These are phyloP conservation scores for Trichosurus vulpecula DNA, from an alignment of 2,797 vertebrate species.

Conservation along the genomic window DNA sequence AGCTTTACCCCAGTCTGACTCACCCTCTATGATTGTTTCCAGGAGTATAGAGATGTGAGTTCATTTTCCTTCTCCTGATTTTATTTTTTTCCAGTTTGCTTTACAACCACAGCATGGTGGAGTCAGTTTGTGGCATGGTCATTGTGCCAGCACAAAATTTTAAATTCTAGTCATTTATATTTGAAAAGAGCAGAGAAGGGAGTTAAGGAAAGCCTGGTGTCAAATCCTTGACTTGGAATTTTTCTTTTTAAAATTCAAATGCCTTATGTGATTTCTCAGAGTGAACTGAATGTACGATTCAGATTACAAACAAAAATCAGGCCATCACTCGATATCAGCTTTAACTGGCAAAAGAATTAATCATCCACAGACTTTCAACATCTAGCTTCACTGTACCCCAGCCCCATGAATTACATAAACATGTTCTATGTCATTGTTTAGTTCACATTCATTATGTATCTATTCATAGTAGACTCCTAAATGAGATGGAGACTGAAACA, in stretches of 20 bases:
- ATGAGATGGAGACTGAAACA: too few relatives aligned
- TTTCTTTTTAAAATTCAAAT: background rate
- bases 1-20: slow-evolving; percentile 1
- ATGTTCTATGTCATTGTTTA: background rate
- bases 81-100: background rate
- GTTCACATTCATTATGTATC: background rate
- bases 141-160: slow-evolving; percentile 7
- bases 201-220: background rate
- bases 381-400: background rate
- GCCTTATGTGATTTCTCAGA: background rate
- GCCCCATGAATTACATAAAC: background rate
- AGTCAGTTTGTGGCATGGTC: slow-evolving; percentile 9
- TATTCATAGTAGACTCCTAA: background rate
- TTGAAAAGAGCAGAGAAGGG: background rate
- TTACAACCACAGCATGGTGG: slow-evolving; percentile 1
- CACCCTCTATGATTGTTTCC: slow-evolving; percentile 34
- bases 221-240: slow-evolving; percentile 30
- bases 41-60: slow-evolving; percentile 19
- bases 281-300: background rate
- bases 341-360: background rate
- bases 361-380: background rate
- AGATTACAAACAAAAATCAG: background rate
- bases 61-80: background rate
- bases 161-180: background rate
- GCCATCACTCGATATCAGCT: background rate